Evolutionary conservation across 2,888 invertebrate genomes (phyloP), one percentile per base, ranked within the genome.

Genomic region (Spialia ferax): DNA sequence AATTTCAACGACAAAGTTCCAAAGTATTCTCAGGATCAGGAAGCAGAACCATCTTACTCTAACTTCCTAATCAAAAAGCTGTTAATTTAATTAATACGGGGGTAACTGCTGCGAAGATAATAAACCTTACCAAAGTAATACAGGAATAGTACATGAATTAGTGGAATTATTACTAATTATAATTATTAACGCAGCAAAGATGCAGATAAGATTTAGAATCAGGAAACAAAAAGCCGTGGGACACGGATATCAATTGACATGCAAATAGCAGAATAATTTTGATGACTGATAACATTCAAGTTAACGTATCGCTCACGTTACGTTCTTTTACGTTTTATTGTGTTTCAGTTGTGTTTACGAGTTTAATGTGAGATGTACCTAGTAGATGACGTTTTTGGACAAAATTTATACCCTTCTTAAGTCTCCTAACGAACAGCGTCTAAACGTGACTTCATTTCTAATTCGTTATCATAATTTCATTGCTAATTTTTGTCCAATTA

Each of bases 201-300:
- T 32, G 20, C 8, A 26, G 59, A 67, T 61, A 67, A 45, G n/a
- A 8, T 11, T 22, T 55, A 69, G 63, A 70, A 70, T 70, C 83
- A 85, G 87, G 87, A 87, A 87, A 80, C 79, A 78, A 81, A 81
- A 83, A 81, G 74, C 52, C 87, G 86, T 87, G 87, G 78, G 87
- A 86, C 45, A 65, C 63, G 66, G 61, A 66, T 75, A 76, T 78
- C 79, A 70, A 69, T 67, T 70, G 70, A 79, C 72, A 72, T 67
- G 74, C 75, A 71, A 73, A 75, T 80, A 77, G 78, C 77, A 69
- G 73, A 75, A 72, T 72, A 68, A 67, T 57, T 64, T 65, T 64
- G 71, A 72, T 72, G 48, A 18, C 22, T 48, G 71, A 71, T 71
- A 71, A 70, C 71, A 71, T 71, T 71, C 60, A 66, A 66, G 38